Percentiles rank a stretch among this genome's conserved stretches.
These are phyloP conservation scores for Neolamprologus tretocephalus DNA, from an alignment of 2,113 vertebrate genomes.

Conservation along the genomic window DNA sequence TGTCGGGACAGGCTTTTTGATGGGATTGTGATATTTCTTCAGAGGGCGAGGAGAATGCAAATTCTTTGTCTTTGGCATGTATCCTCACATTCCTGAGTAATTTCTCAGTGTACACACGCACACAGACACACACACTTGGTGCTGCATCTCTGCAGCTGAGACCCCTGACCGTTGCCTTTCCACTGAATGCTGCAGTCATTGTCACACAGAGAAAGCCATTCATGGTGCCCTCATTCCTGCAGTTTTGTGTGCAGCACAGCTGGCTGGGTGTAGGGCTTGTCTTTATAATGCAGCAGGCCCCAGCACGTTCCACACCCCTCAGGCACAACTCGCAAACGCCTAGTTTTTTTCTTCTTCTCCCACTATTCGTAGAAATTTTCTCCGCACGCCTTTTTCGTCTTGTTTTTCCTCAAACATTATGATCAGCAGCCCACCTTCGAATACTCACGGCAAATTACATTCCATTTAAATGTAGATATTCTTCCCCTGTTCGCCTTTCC, in stretches of 20 bases:
- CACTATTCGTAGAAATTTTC: constrained; percentile 32
- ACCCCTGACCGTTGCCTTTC: constrained; percentile 53
- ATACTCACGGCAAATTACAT: neutral
- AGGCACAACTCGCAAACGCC: constrained; percentile 27
- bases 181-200: constrained; percentile 54
- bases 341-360: neutral
- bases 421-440: neutral
- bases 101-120: constrained; percentile 47
- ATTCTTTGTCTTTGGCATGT: constrained; percentile 66
- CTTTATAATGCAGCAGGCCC: constrained; percentile 51
- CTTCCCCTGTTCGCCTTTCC: neutral
- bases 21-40: constrained; percentile 58
- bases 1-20: constrained; percentile 46
- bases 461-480: neutral
- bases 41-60: constrained; percentile 43
- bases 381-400: neutral
- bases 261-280: constrained; percentile 34
- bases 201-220: constrained; percentile 68
- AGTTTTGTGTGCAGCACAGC: constrained; percentile 45
- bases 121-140: neutral
- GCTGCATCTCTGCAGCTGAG: constrained; percentile 21
- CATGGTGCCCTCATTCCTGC: constrained; percentile 63
- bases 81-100: constrained; percentile 68
- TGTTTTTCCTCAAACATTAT: constrained; percentile 10
- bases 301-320: constrained; percentile 39